These are phyloP conservation scores for Phalangium opilio DNA, from an alignment of 2,888 invertebrate genomes.

Conservation along the genomic window DNA sequence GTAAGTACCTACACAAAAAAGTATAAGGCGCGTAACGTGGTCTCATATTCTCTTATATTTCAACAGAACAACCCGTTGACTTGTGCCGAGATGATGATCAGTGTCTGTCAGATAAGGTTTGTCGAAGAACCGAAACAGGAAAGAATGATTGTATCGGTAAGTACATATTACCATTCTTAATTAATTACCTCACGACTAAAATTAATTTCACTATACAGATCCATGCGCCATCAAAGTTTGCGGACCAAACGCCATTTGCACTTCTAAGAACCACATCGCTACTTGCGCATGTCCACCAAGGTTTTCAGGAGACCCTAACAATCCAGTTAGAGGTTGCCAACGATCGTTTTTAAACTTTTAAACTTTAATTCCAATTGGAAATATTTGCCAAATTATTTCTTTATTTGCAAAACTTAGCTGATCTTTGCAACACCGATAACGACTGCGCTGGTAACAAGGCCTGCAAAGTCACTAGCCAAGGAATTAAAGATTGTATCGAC, in stretches of 20 bases:
- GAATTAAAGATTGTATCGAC: slow-evolving; percentile 49
- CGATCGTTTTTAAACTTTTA: slow-evolving; percentile 7
- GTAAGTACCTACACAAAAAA: too few relatives aligned
- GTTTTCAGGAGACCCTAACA: slow-evolving; percentile 66
- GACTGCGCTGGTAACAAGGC: slow-evolving; percentile 20
- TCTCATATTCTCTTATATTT: too few relatives aligned
- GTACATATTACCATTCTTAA: not conserved
- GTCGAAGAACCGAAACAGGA: slow-evolving; percentile 29
- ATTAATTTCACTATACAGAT: slow-evolving; percentile 36
- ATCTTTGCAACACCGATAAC: slow-evolving; percentile 16
- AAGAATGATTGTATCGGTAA: slow-evolving; percentile 19
- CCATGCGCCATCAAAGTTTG: slow-evolving; percentile 57
- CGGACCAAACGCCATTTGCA: slow-evolving; percentile 69
- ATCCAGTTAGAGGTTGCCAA: slow-evolving; percentile 42
- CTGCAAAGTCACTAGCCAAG: slow-evolving; percentile 28
- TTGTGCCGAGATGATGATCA: slow-evolving; percentile 62
- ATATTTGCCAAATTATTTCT: not conserved
- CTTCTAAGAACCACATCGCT: slow-evolving; percentile 70
- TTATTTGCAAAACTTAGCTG: slow-evolving; percentile 7
- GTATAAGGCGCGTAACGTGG: too few relatives aligned
- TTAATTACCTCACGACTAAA: too few relatives aligned
- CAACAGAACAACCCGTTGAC: slow-evolving; percentile 44
- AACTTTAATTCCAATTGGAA: not conserved
- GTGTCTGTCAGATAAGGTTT: slow-evolving; percentile 66
- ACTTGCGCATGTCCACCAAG: slow-evolving; percentile 77